phyloP scores from a whole-genome alignment of 2,888 invertebrate species.

The Helleia helle region DNA sequence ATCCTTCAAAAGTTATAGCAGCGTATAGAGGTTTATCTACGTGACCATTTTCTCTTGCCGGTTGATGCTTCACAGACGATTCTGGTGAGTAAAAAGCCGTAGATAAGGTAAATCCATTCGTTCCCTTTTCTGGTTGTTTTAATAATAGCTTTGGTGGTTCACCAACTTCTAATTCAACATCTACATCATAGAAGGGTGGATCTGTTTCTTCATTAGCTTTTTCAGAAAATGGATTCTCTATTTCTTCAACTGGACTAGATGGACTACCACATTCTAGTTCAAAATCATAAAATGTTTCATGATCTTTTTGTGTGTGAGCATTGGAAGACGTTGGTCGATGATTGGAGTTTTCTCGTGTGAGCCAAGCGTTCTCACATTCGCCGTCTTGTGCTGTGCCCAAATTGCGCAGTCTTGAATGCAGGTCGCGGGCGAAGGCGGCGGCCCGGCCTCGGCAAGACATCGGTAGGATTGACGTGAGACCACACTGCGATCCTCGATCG shows the following conservation, averaged over 20 bases:
- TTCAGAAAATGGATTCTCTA: constrained; percentile 66
- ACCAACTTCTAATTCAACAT: constrained; percentile 54
- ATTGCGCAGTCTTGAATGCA: constrained; percentile 82
- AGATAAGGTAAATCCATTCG: constrained; percentile 63
- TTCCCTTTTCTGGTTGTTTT: constrained; percentile 63
- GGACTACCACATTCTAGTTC: constrained; percentile 79
- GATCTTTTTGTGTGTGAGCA: constrained; percentile 40
- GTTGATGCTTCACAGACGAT: constrained; percentile 58
- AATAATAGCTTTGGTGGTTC: constrained; percentile 42
- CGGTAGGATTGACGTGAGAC: constrained; percentile 79
- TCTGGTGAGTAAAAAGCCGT: constrained; percentile 52
- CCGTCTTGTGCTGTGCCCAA: constrained; percentile 74
- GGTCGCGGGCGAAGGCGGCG: constrained; percentile 85
- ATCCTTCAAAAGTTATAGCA: constrained; percentile 64
- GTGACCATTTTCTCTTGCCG: constrained; percentile 59
- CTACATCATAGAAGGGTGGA: constrained; percentile 69
- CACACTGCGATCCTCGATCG: constrained; percentile 75
- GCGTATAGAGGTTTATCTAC: constrained; percentile 55
- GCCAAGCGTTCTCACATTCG: constrained; percentile 60
- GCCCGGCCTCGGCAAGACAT: constrained; percentile 87
- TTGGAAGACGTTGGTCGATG: constrained; percentile 35
- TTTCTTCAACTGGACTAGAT: constrained; percentile 79
- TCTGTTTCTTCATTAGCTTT: constrained; percentile 70
- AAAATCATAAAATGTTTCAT: constrained; percentile 78
- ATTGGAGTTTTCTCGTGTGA: constrained; percentile 35